Evolutionary conservation across 2,797 vertebrate species (phyloP).

Genomic region (Sebastes flavidus): DNA sequence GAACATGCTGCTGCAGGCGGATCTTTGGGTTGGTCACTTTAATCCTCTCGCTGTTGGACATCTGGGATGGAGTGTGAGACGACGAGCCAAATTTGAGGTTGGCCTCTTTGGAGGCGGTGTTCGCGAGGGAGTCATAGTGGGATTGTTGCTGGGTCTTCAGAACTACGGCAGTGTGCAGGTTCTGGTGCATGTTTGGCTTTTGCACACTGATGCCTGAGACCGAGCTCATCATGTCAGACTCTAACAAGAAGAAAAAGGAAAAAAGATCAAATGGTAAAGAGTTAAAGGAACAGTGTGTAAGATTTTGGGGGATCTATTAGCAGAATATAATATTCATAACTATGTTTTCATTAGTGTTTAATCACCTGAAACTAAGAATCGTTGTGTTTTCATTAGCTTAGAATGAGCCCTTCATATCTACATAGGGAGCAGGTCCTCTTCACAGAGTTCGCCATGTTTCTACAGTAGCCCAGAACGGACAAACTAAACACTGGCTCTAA

Average conservation of each 20-base stretch:
- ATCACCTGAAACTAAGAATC: no score
- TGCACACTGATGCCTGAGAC: conserved; percentile 19
- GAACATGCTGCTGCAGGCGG: neutral
- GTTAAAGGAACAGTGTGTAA: neutral
- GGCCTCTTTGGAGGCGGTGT: conserved; percentile 38
- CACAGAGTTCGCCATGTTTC: no score
- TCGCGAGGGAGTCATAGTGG: neutral
- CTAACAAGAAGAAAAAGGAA: conserved; percentile 41
- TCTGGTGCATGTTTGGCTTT: conserved; percentile 19
- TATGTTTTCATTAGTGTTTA: no score
- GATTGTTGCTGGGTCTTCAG: conserved; percentile 45
- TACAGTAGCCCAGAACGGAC: no score
- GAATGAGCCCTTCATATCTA: no score
- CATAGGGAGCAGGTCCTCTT: no score
- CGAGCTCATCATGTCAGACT: conserved; percentile 69
- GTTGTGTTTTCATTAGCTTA: no score
- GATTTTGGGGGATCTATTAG: no score
- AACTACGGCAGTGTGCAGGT: conserved; percentile 14
- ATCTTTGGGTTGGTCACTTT: neutral
- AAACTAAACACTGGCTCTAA: no score
- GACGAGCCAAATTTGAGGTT: conserved; percentile 16
- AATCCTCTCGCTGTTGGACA: conserved; percentile 1
- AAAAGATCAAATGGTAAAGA: neutral
- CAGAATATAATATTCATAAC: no score
- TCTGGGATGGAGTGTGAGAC: neutral